These are phyloP conservation scores for Bucco capensis DNA, from an alignment of 2,113 vertebrate genomes.

Conservation along the genomic window DNA sequence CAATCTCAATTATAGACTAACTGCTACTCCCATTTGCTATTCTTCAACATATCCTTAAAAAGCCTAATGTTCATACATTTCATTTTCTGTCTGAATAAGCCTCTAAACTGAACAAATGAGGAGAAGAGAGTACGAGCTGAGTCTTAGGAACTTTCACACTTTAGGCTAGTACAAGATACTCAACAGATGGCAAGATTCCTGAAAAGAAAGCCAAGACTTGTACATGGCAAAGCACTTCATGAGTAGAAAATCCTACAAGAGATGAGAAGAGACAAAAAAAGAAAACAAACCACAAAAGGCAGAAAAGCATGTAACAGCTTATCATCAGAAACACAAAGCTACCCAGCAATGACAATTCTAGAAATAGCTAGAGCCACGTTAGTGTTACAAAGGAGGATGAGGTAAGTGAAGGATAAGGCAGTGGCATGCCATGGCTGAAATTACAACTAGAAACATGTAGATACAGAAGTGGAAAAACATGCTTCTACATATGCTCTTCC, in stretches of 20 bases:
- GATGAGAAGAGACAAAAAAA: neutral
- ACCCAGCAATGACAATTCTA: neutral
- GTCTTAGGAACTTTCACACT: neutral
- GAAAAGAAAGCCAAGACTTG: constrained; percentile 6
- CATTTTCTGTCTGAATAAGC: neutral
- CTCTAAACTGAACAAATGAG: neutral
- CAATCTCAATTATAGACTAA: neutral
- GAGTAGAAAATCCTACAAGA: constrained; percentile 18
- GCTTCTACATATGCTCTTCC: neutral
- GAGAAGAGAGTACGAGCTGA: neutral
- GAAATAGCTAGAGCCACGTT: neutral
- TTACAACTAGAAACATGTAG: neutral
- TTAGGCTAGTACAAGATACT: neutral
- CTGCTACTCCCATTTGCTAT: neutral
- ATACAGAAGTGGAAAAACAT: neutral
- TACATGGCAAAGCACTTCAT: neutral
- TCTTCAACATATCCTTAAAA: neutral
- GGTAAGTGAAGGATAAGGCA: neutral
- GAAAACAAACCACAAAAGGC: neutral
- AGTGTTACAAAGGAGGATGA: neutral
- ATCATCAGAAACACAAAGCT: neutral
- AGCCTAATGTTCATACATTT: neutral
- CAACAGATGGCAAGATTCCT: constrained; percentile 36
- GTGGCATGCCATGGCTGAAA: neutral
- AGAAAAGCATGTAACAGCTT: neutral